Evolutionary conservation across 2,888 invertebrate species (phyloP).

Genomic region (Yponomeuta evonymella): DNA sequence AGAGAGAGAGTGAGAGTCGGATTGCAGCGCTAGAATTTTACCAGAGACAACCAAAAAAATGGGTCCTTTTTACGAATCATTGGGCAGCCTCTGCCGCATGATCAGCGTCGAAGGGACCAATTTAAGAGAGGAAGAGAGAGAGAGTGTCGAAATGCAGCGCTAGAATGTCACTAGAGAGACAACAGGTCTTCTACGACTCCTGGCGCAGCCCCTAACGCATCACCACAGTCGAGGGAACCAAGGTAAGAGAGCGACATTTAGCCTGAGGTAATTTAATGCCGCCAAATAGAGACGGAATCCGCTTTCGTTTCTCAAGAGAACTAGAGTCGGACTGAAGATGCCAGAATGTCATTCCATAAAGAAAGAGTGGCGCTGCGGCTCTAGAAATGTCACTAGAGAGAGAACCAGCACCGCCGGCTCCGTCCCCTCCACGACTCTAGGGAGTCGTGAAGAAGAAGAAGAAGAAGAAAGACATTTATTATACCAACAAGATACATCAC

Average conservation of each 20-base stretch:
- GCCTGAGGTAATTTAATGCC: not conserved
- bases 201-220: slow-evolving; percentile 96
- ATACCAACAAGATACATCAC: too few relatives aligned
- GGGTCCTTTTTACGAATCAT: slow-evolving; percentile 90
- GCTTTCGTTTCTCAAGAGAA: too few relatives aligned
- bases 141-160: too few relatives aligned
- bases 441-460: too few relatives aligned
- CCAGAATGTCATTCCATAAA: too few relatives aligned
- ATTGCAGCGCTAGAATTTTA: too few relatives aligned
- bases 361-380: too few relatives aligned
- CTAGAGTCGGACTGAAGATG: too few relatives aligned
- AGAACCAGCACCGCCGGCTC: slow-evolving; percentile 83
- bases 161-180: too few relatives aligned
- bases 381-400: not conserved
- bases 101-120: slow-evolving; percentile 98
- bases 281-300: too few relatives aligned
- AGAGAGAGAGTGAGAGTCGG: slow-evolving; percentile 21
- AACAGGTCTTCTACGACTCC: slow-evolving; percentile 91
- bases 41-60: too few relatives aligned
- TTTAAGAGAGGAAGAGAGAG: slow-evolving; percentile 54
- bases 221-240: slow-evolving; percentile 97
- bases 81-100: slow-evolving; percentile 95
- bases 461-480: slow-evolving; percentile 8
- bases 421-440: slow-evolving; percentile 93
- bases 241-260: slow-evolving; percentile 67